Base-by-base conservation (phyloP, 2,888 invertebrate species). In the Erpobdella octoculata region DNA sequence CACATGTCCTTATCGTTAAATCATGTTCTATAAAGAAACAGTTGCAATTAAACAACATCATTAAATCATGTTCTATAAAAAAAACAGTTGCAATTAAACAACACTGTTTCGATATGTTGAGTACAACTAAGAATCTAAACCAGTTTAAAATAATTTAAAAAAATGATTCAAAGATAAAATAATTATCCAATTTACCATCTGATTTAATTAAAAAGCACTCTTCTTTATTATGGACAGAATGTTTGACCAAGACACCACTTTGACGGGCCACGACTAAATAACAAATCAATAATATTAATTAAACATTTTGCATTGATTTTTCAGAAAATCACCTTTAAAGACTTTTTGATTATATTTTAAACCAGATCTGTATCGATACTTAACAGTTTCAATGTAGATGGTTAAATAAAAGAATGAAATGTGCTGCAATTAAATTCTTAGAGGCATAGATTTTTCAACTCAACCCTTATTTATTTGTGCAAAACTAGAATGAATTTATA, bases 1-100 rank as follows among this genome's bases (percentile, higher is more conserved):
- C 81, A 78, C 82, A 82, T 12, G 81, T 80, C 58, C 76, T 76
- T 12, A 78, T 74, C 33, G 76, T 74, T 65, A 76, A 74, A 72
- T 78, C 76, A 33, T 74, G 74, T 69, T 77, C 79, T 78, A 73
- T 1, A 74, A 28, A 9, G 9, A 64, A 9, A 9, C 28, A 65
- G 21, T 12, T 35, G 8, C 21, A 31, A 9, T 36, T 46, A 18
- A n/a, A 62, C 36, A 35, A 64, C 35, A 12, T 64, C 8, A 12
- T 18, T 12, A 64, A 31, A 12, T 18, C 41, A 12, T 18, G 18
- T 41, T 18, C 41, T 41, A 12, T 41, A 41, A 18, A 12, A 12
- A 41, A 41, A 41, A 9, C 9, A 12, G 9, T 18, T 12, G 9
- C 18, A 41, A 18, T 41, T 41, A 12, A 9, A 41, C 18, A 18